Evolutionary conservation across 2,888 invertebrate genomes (phyloP).

Genomic region (Drosophila peninsularis): DNA sequence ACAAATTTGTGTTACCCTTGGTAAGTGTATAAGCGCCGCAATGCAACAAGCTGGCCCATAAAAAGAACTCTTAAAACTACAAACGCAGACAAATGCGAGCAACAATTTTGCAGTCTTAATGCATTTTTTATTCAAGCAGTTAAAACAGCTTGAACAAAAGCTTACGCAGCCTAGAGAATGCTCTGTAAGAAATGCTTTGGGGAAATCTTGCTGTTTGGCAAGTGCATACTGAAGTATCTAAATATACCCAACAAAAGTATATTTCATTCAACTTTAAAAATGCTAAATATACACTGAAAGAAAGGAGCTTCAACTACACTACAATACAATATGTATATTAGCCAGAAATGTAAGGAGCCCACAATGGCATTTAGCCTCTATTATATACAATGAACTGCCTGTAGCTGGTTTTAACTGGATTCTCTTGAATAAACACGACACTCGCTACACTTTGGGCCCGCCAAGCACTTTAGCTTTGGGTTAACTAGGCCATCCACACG

Average conservation of each 20-base stretch:
- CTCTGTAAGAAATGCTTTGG: not conserved
- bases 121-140: slow-evolving; percentile 23
- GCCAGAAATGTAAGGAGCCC: not conserved
- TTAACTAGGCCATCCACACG: not conserved
- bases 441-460: not conserved
- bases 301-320: not conserved
- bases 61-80: not conserved
- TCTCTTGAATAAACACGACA: not conserved
- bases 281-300: not conserved
- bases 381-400: not conserved
- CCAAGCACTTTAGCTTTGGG: not conserved
- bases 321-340: not conserved
- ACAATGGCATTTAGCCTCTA: not conserved
- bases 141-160: not conserved
- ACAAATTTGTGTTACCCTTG: not conserved
- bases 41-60: not conserved
- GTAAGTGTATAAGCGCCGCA: not conserved
- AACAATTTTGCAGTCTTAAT: slow-evolving; percentile 21
- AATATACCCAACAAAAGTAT: no score
- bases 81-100: not conserved
- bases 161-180: not conserved
- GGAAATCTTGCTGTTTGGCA: no score
- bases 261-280: no score
- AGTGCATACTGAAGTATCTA: no score
- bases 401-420: no score